Conservation (phyloP, 2,888 invertebrate species). For the Pandemis cinnamomeana region DNA sequence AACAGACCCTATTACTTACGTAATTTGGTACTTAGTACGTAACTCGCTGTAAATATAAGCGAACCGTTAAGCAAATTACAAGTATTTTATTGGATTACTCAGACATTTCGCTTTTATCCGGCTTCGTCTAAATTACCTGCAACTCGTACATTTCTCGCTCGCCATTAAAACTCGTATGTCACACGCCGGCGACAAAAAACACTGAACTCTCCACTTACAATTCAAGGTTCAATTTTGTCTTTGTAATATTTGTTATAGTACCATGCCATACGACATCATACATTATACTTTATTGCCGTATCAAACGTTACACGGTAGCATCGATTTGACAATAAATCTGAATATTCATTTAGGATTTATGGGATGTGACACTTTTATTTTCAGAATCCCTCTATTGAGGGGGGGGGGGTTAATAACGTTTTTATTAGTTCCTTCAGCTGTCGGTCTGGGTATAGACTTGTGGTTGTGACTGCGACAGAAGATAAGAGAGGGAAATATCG, state of each 20-base stretch:
- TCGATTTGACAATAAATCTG: conserved; percentile 41
- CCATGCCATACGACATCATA: neutral
- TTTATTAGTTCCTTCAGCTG: conserved; percentile 27
- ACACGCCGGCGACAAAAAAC: neutral
- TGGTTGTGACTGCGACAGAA: neutral
- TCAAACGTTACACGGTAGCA: conserved; percentile 33
- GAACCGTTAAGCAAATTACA: neutral
- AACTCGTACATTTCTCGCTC: neutral
- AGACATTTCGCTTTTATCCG: neutral
- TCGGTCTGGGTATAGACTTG: conserved; percentile 5
- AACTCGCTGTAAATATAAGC: neutral
- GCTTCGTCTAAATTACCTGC: neutral
- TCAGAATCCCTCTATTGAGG: conserved; percentile 24
- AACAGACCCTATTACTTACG: no score
- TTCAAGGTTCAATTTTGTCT: neutral
- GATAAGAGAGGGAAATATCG: neutral
- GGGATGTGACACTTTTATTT: conserved; percentile 38
- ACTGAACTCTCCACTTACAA: neutral
- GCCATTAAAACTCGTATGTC: neutral
- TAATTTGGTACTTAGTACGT: no score
- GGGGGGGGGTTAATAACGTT: conserved; percentile 31
- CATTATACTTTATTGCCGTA: conserved; percentile 35
- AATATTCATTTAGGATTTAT: conserved; percentile 42
- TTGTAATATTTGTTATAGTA: neutral
- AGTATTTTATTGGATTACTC: conserved; percentile 1